A percentile compares a stretch with the other conserved stretches of the same genome.
Evolutionary conservation across 30 jellyfish, hydroid and myxozoan genomes (phyloP).

Genomic region (Mastigias papua): DNA sequence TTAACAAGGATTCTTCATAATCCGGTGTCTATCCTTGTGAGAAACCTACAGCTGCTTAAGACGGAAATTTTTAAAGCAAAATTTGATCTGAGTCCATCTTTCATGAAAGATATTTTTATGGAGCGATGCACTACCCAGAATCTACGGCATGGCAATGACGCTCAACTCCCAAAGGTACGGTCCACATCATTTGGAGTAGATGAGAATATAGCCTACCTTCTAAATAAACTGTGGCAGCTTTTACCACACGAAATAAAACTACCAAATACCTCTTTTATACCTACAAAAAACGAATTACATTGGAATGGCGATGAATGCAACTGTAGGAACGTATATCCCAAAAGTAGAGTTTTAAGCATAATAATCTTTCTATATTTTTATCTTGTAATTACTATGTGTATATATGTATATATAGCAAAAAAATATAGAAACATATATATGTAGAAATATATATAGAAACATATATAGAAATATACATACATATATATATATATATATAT

Average conservation of each 20-base stretch:
- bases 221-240: neutral
- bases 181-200: neutral
- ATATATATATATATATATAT: no score
- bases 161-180: neutral
- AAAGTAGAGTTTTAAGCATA: neutral
- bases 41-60: constrained; percentile 30
- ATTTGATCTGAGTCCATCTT: neutral
- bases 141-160: neutral
- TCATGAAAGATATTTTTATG: neutral
- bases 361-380: neutral
- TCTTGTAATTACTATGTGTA: neutral
- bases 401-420: no score
- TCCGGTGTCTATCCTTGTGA: constrained; percentile 21
- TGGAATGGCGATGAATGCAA: neutral
- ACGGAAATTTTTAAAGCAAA: constrained; percentile 10
- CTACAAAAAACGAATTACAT: no score
- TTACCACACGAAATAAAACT: neutral
- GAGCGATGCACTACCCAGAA: neutral
- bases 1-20: no score
- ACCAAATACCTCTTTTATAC: neutral
- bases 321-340: neutral
- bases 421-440: no score
- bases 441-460: no score
- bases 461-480: no score
- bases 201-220: neutral